Conservation (phyloP, 2,113 vertebrate species). For the Nothoprocta perdicaria region DNA sequence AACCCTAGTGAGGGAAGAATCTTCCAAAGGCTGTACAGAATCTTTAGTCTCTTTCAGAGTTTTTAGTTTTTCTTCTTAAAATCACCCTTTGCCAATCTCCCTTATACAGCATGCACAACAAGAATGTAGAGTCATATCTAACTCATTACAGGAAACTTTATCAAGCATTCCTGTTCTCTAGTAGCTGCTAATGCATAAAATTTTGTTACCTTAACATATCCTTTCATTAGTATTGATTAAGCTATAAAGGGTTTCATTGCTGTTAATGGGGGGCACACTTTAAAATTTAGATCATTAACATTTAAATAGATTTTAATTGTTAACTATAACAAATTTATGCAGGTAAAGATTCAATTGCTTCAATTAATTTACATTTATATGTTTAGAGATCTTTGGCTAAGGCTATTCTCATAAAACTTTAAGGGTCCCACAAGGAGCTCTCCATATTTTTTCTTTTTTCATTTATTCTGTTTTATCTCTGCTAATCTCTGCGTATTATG, state of each 20-base stretch:
- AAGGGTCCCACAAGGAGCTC: conserved; percentile 40
- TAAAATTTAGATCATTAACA: conserved; percentile 59
- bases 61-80: conserved; percentile 65
- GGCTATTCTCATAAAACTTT: conserved; percentile 53
- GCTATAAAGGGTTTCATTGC: conserved; percentile 42
- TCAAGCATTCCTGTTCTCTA: neutral
- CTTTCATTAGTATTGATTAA: conserved; percentile 69
- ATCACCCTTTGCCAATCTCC: conserved; percentile 10
- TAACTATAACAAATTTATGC: conserved; percentile 56
- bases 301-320: conserved; percentile 69
- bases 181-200: conserved; percentile 37
- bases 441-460: conserved; percentile 35
- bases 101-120: conserved; percentile 16
- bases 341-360: conserved; percentile 55
- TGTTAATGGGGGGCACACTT: conserved; percentile 43
- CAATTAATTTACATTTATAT: conserved; percentile 55
- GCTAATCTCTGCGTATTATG: conserved; percentile 11
- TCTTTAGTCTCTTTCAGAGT: conserved; percentile 42
- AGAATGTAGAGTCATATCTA: conserved; percentile 44
- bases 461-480: conserved; percentile 47
- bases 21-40: conserved; percentile 27
- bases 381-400: conserved; percentile 16
- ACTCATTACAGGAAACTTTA: conserved; percentile 54
- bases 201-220: conserved; percentile 66
- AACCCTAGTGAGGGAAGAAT: conserved; percentile 48